Evolutionary conservation across 2,113 vertebrate species (phyloP), one percentile per base, ranked within the genome.

Genomic region (Catharus fuscescens): DNA sequence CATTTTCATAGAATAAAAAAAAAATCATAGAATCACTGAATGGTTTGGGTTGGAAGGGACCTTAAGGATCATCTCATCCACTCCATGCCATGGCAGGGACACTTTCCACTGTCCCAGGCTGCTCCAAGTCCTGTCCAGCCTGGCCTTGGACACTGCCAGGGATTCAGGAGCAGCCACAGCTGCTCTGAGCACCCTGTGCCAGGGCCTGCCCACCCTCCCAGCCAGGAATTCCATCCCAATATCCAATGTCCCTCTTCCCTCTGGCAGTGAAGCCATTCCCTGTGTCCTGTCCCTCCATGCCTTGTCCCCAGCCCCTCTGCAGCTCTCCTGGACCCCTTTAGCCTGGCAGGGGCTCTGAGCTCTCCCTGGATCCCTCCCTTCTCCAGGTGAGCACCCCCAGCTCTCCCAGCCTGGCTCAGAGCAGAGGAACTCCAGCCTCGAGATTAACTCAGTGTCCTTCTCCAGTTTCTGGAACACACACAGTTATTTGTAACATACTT

Each of bases 181-280:
- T 56, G 1, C 65, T 79, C 65, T 79, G 73, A n/a, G 28, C 32
- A 38, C 48, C 38, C 48, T 47, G 38, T 32, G 32, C 83, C 64
- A 78, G 56, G 14, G 15, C 15, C 40, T 47, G 2, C 18, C 21
- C 47, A 18, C 56, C 38, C 16, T 21, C 29, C 0, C 34, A 50
- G 31, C 1, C 3, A 32, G 5, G 1, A 18, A 56, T 57, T 80
- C 2, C 18, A 36, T 6, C 50, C 31, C 29, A 65, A 0, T 4
- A 10, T 34, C 1, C 40, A 40, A 24, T 9, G 21, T 0, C 5
- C 0, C 4, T 48, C 42, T 48, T 8, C 31, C 12, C 40, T 44
- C 31, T 28, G 47, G 14, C 60, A 53, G 6, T 52, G 18, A 62
- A 50, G 18, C 47, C 59, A 53, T 64, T 78, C 47, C 29, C 36